Evolutionary conservation across 1,140 invertebrate genomes (phyloP).

Genomic region (Pinna nobilis): DNA sequence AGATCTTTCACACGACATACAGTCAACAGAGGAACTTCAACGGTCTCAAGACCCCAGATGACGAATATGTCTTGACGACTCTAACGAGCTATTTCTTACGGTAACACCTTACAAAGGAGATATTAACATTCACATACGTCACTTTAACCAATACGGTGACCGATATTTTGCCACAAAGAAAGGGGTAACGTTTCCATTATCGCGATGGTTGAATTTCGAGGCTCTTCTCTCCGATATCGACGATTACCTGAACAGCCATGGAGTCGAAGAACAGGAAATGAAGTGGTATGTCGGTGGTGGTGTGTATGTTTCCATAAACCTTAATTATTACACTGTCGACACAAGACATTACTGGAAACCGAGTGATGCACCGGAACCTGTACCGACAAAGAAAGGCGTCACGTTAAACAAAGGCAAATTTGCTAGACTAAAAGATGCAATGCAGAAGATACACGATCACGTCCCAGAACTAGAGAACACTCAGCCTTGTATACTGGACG

Average conservation of each 20-base stretch:
- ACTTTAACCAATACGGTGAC: background rate
- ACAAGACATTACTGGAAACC: constrained; percentile 22
- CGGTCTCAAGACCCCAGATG: background rate
- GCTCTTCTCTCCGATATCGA: background rate
- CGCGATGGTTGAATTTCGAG: background rate
- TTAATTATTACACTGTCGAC: background rate
- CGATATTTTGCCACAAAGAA: too few relatives aligned
- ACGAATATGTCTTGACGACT: background rate
- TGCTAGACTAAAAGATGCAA: background rate
- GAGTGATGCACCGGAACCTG: background rate
- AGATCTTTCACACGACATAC: background rate
- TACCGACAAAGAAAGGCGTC: constrained; percentile 14
- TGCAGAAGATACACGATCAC: background rate
- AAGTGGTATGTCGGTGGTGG: constrained; percentile 6
- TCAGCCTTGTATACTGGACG: background rate
- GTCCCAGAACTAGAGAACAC: background rate
- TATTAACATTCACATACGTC: background rate
- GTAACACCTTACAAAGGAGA: background rate
- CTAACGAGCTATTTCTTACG: too few relatives aligned
- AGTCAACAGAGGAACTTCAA: background rate
- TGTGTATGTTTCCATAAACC: constrained; percentile 10
- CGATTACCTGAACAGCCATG: background rate
- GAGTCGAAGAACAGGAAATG: background rate
- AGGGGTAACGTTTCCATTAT: background rate
- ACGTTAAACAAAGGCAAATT: constrained; percentile 2